Percentiles rank a stretch among this genome's conserved stretches.
These are phyloP conservation scores for Ardeotis arabs DNA, from an alignment of 2,113 vertebrate genomes.

Conservation along the genomic window DNA sequence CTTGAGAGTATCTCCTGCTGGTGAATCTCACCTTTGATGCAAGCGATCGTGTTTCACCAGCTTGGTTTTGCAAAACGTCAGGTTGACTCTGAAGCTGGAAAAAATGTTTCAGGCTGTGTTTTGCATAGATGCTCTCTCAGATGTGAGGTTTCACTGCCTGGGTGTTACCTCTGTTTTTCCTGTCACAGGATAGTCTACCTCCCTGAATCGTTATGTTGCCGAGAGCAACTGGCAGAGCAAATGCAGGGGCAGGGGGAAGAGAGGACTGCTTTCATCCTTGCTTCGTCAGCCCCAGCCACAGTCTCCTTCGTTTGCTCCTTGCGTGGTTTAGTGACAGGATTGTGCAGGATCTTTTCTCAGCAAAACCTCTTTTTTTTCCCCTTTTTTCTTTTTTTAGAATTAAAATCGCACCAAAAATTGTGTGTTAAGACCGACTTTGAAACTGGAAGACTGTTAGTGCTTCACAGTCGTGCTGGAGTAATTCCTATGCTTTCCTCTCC, in stretches of 20 bases:
- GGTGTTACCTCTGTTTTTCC: constrained; percentile 23
- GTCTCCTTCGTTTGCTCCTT: background rate
- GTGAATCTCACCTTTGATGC: fast-evolving
- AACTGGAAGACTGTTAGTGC: background rate
- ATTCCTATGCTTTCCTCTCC: background rate
- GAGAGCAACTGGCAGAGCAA: background rate
- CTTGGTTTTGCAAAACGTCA: background rate
- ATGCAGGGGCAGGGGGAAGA: background rate
- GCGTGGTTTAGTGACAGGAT: background rate
- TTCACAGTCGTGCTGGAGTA: background rate
- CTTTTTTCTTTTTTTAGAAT: background rate
- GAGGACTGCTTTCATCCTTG: background rate
- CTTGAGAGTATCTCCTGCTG: background rate
- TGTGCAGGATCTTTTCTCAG: background rate
- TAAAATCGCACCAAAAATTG: fast-evolving
- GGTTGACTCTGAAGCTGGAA: background rate
- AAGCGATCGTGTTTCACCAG: fast-evolving
- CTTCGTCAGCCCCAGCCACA: fast-evolving
- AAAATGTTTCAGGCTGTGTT: background rate
- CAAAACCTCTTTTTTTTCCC: background rate
- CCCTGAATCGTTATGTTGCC: background rate
- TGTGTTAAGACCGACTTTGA: background rate
- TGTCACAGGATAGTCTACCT: background rate
- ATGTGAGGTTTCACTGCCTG: background rate
- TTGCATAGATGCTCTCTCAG: constrained; percentile 8